phyloP scores from a whole-genome alignment of 1,140 invertebrate species.

The Propsilocerus akamusi region DNA sequence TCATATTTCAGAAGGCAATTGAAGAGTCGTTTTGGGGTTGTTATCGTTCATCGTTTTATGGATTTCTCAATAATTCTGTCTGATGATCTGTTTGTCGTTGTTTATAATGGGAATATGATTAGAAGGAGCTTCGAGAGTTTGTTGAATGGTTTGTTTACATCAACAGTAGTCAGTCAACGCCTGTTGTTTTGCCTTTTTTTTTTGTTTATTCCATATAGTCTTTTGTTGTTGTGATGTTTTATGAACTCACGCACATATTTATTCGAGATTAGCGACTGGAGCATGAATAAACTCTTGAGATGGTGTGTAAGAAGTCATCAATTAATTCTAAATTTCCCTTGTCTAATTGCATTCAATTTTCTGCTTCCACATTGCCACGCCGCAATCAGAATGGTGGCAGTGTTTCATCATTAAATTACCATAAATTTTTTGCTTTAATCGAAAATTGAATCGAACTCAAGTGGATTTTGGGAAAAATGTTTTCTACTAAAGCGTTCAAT shows the following conservation, averaged over 20 bases:
- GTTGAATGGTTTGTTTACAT: no score
- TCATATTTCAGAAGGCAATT: slow-evolving; percentile 1
- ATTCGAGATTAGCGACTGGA: neutral
- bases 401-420: neutral
- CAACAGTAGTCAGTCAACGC: no score
- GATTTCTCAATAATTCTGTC: neutral
- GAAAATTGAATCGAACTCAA: neutral
- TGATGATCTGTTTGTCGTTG: neutral
- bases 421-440: neutral
- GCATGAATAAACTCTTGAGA: neutral
- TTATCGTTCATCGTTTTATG: neutral
- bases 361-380: neutral
- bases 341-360: neutral
- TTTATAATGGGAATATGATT: no score
- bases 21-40: neutral
- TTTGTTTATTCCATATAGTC: neutral
- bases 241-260: no score
- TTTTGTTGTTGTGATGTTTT: no score
- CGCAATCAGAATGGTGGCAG: no score
- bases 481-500: slow-evolving; percentile 2
- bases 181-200: no score
- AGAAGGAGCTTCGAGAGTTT: no score
- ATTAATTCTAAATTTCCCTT: neutral
- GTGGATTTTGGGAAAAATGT: neutral
- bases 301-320: neutral